These are phyloP conservation scores for Callosobruchus maculatus DNA, from an alignment of 2,888 invertebrate species.

Conservation along the genomic window DNA sequence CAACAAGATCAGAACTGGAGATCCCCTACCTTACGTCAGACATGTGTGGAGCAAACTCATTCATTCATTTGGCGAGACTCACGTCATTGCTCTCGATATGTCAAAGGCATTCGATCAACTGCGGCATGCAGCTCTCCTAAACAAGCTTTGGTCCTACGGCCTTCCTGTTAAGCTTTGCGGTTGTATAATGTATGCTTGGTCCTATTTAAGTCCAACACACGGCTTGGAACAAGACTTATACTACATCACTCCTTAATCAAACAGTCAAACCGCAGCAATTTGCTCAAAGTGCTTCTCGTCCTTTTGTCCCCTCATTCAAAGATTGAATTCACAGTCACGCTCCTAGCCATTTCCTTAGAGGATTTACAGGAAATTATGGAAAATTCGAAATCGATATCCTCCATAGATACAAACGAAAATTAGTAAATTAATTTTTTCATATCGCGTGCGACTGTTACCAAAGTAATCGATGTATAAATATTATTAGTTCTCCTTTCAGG, in stretches of 20 bases:
- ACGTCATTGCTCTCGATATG: too few species aligned
- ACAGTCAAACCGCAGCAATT: neutral
- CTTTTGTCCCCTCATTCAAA: neutral
- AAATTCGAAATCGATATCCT: slow-evolving; percentile 28
- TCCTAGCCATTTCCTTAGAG: slow-evolving; percentile 31
- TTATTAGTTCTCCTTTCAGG: neutral
- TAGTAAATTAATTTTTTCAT: slow-evolving; percentile 1
- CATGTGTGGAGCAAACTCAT: too few species aligned
- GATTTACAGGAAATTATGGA: slow-evolving; percentile 32
- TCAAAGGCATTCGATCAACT: too few species aligned
- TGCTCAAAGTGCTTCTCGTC: neutral
- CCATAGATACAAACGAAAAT: neutral
- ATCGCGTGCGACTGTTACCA: neutral
- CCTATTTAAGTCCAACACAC: too few species aligned
- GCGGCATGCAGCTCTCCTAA: too few species aligned
- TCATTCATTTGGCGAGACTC: too few species aligned
- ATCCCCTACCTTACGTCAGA: too few species aligned
- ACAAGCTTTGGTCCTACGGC: too few species aligned
- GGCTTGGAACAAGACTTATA: too few species aligned
- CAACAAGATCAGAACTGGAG: too few species aligned
- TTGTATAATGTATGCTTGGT: too few species aligned
- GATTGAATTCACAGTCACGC: slow-evolving; percentile 23
- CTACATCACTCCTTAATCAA: neutral
- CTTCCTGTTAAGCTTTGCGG: too few species aligned
- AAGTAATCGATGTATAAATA: neutral